Evolutionary conservation across 2,888 invertebrate species (phyloP), one percentile per base, ranked within the genome.

Genomic region (Noctua janthina): DNA sequence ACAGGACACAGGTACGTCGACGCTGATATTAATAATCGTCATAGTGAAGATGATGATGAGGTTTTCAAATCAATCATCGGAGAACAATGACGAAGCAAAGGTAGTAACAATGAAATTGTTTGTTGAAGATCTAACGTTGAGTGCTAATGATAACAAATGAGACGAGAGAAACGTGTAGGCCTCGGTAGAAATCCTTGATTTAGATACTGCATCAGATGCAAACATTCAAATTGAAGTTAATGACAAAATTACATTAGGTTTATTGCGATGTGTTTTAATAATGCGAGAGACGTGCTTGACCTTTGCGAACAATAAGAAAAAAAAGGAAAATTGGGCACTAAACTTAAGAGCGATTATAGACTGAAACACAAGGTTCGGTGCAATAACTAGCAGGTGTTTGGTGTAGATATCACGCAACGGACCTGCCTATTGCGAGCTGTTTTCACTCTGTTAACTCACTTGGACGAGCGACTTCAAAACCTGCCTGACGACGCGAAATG

Each of bases 1-100:
- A 87, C 97, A 98, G 95, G 97, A 97, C 91, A 96, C 97, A 96
- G 98, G 98, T 97, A 93, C 90, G 94, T 90, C 85, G 74, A 88
- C 20, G 89, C 87, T 73, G 83, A 83, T 76, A 79, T 79, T 88
- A 84, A 75, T 81, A 84, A 84, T 81, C 74, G 78, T 80, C 72
- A 74, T 77, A 76, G 79, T 82, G 83, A 88, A 83, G 87, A 87
- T 91, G 86, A 88, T 90, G 90, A 91, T 91, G 83, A 89, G 79
- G 87, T 89, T 92, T 93, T 92, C 89, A 91, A 91, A 83, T 90
- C 90, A 90, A 83, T 85, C 83, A 80, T 79, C 86, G 87, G 84
- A 89, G 91, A 91, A 94, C 94, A 94, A 94, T 94, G 93, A 92
- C 90, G 83, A 92, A 92, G 91, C 91, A 91, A 90, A 89, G 83